A percentile compares a stretch with the other conserved stretches of the same genome.
These are phyloP conservation scores for Psephotus haematonotus DNA, from an alignment of 2,113 vertebrate genomes.

Conservation along the genomic window DNA sequence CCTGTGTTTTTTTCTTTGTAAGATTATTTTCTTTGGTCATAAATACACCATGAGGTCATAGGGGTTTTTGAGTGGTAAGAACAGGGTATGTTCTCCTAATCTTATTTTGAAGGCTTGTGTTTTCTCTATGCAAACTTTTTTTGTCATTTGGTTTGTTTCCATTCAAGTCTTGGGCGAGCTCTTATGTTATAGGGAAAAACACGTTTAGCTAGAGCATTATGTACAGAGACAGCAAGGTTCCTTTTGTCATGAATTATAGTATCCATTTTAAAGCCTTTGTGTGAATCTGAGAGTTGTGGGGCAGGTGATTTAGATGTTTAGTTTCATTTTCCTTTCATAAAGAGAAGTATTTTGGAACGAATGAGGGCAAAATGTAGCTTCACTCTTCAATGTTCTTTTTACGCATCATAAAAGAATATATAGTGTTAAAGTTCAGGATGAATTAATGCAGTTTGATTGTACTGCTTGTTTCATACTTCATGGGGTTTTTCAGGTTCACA, in stretches of 20 bases:
- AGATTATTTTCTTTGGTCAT: not conserved
- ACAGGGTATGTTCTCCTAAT: not conserved
- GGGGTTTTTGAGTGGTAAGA: not conserved
- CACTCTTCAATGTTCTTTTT: not conserved
- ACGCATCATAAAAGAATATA: rapidly evolving
- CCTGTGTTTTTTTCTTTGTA: not conserved
- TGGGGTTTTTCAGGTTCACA: not conserved
- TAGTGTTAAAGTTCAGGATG: not conserved
- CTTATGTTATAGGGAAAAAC: not conserved
- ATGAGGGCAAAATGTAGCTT: not conserved
- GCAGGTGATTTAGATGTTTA: not conserved
- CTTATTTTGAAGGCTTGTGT: not conserved
- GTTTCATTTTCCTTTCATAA: not conserved
- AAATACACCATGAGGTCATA: not conserved
- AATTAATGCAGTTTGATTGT: not conserved
- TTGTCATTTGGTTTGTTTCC: not conserved
- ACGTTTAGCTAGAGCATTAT: not conserved
- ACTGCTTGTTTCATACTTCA: not conserved
- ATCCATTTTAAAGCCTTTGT: not conserved
- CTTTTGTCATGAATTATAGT: not conserved
- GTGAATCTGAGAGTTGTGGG: not conserved
- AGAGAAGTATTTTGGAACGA: not conserved
- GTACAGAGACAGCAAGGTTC: not conserved
- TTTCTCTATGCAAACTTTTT: not conserved
- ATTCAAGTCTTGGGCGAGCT: not conserved